Base-by-base conservation (phyloP, 1,140 invertebrate genomes). In the Grapholita molesta region DNA sequence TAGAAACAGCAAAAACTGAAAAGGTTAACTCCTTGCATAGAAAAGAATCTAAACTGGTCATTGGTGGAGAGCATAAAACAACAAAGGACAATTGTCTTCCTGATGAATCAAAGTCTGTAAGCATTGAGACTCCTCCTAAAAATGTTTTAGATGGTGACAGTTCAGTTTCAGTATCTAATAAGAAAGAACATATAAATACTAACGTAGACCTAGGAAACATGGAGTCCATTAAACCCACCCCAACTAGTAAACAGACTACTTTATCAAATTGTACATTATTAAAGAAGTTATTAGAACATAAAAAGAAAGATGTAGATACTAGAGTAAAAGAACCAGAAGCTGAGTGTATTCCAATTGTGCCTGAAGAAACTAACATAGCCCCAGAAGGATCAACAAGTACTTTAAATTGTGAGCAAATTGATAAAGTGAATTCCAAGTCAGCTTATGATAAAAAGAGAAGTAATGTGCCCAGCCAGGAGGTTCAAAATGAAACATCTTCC, bases 241-340 rank as follows among this genome's bases (percentile, higher is more conserved):
- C 75, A 42, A 73, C 76, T 69, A 70, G 77, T 24, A 78, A 85
- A 23, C 32, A 66, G 23, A 61, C 55, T 30, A 61, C 7, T 61
- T 61, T 61, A 28, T 61, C 55, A 76, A 90, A 89, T 71, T 89
- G 89, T 77, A 90, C 84, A 65, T 75, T 91, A 33, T 71, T 91
- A 48, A 91, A 91, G 72, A 86, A 89, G 70, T 80, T 91, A 28
- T 71, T 91, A 70, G 86, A 89, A 82, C 82, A 73, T 68, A 80
- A 76, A 69, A 85, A 82, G 76, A 78, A 82, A 72, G 68, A 69
- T 30, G 55, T 78, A 70, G 78, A 71, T 74, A 75, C 75, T 48
- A 73, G 67, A 67, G 64, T 74, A 33, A 78, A 81, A 69, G 72
- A 76, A 66, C 67, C 67, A 8, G 70, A 69, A 71, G 67, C n/a